phyloP scores from a whole-genome alignment of 1,140 invertebrate genomes.

The Drosophila repletoides region DNA sequence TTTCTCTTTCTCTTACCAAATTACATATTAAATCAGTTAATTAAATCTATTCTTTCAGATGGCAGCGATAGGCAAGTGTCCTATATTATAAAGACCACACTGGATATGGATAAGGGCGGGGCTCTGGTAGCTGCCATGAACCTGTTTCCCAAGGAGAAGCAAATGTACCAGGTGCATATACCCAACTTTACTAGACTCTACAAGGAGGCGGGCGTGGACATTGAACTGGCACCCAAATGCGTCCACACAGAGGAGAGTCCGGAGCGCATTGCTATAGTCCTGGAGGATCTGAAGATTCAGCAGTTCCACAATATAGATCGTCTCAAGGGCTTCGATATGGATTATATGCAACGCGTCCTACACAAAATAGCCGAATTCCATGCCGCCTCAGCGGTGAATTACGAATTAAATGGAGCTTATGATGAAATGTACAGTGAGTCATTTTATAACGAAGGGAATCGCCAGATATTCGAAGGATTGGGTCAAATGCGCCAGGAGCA shows the following conservation, averaged over 20 bases:
- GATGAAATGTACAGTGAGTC: conserved; percentile 28
- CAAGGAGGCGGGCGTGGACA: conserved; percentile 70
- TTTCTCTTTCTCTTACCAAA: too few relatives aligned
- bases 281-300: conserved; percentile 84
- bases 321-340: conserved; percentile 83
- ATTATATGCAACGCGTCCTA: conserved; percentile 83
- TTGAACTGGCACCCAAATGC: conserved; percentile 61
- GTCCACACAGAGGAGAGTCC: conserved; percentile 45
- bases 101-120: conserved; percentile 41
- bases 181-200: conserved; percentile 56
- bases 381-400: conserved; percentile 82
- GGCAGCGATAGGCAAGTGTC: conserved; percentile 40
- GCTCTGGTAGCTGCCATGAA: conserved; percentile 47
- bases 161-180: conserved; percentile 69
- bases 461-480: conserved; percentile 33
- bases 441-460: conserved; percentile 45
- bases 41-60: conserved; percentile 45
- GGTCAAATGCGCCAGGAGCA: conserved; percentile 14
- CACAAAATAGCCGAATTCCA: conserved; percentile 84
- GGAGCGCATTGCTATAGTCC: conserved; percentile 75
- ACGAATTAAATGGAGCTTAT: conserved; percentile 55
- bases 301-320: conserved; percentile 84
- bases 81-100: conserved; percentile 69
- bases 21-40: background rate
- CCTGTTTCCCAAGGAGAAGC: conserved; percentile 66